phyloP scores from a whole-genome alignment of 2,113 vertebrate genomes.

The Dissostichus mawsoni region DNA sequence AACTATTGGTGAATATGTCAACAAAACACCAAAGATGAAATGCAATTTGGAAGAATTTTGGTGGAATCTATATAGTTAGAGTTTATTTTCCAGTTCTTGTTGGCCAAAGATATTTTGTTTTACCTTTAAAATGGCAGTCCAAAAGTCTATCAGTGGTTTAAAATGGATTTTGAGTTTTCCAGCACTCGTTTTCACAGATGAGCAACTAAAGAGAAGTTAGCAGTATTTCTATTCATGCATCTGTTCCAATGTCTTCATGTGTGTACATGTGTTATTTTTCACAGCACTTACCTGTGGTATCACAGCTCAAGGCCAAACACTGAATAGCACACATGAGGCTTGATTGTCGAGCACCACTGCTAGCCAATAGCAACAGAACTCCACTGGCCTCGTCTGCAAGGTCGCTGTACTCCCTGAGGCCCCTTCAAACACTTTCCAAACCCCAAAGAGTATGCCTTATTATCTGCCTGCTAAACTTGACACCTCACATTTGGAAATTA shows the following conservation, averaged over 20 bases:
- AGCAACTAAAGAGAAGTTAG: slow-evolving; percentile 8
- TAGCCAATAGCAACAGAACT: slow-evolving; percentile 46
- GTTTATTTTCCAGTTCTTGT: no score
- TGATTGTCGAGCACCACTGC: neutral
- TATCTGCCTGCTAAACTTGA: slow-evolving; percentile 17
- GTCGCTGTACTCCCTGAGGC: slow-evolving; percentile 27
- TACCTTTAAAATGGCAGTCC: no score
- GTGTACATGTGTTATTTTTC: neutral
- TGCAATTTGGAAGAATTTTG: neutral
- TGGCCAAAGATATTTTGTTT: no score
- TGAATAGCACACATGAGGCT: slow-evolving; percentile 71
- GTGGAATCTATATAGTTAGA: neutral
- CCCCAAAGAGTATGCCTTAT: slow-evolving; percentile 7
- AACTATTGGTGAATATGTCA: neutral
- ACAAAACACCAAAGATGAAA: neutral
- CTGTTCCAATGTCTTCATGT: neutral
- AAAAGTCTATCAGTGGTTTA: neutral
- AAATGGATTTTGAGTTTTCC: neutral
- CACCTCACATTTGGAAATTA: slow-evolving; percentile 3
- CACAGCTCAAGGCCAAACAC: slow-evolving; percentile 69
- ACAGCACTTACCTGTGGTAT: slow-evolving; percentile 31
- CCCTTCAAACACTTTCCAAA: slow-evolving; percentile 37
- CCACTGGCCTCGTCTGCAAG: slow-evolving; percentile 60
- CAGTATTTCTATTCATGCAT: slow-evolving; percentile 30
- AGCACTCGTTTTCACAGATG: neutral